Evolutionary conservation across 53 echinoderm and acorn worm genomes (phyloP), one percentile per base, ranked within the genome.

Genomic region (Paracentrotus lividus): DNA sequence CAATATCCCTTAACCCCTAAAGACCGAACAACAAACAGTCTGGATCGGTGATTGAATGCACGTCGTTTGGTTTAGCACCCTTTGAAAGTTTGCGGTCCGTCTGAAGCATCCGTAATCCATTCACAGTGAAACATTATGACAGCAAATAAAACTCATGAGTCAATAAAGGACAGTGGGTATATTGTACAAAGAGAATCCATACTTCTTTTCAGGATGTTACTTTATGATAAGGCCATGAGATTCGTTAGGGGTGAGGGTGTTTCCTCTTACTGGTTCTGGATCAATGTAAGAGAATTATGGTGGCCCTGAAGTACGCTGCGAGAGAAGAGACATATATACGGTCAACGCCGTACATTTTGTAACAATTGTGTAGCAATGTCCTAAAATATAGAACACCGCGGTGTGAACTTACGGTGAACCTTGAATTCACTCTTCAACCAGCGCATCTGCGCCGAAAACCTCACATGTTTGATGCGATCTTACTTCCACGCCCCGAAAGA

Each of bases 101-200:
- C 81, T 81, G 81, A 81, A 81, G 81, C 47, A 10, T n/a, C 47
- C 47, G n/a, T 47, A 81, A 81, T 45, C n/a, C 81, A 47, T 81
- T 81, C 45, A 81, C 47, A 81, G 81, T 81, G 49, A 81, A 81
- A 81, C 81, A 81, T 81, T 81, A 81, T 81, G 81, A 81, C 81
- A 81, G 81, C 81, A 81, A 81, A 81, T 81, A 81, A 44, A 44
- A 47, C 47, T 81, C 44, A 45, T 47, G 47, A 47, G 81, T 81
- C 81, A 81, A 81, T n/a, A 81, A 81, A 45, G 81, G 47, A n/a
- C 47, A 45, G 44, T 26, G n/a, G 81, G 16, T 81, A 81, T 81
- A 81, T 81, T 81, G 6, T 24, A 81, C 81, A 81, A 47, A 45
- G 12, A 27, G 81, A 81, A 45, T 81, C 81, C 81, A 81, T 81